phyloP scores from a whole-genome alignment of 2,797 vertebrate genomes.

The Semotilus atromaculatus region DNA sequence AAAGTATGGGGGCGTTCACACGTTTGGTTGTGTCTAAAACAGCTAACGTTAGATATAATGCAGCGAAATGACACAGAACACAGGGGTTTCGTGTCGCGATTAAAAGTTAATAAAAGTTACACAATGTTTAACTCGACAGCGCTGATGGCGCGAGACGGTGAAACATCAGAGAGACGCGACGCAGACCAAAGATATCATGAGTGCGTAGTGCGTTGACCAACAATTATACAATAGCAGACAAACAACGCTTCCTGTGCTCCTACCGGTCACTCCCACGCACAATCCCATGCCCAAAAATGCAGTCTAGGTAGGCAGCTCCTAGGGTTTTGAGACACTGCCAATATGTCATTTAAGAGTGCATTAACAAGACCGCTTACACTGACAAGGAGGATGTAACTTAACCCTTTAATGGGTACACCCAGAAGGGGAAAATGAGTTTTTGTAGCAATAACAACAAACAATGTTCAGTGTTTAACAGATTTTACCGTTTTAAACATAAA shows the following conservation, averaged over 20 bases:
- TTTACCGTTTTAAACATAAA: background rate
- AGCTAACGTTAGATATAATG: background rate
- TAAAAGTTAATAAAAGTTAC: conserved; percentile 19
- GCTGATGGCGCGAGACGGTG: background rate
- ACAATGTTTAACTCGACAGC: background rate
- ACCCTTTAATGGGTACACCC: conserved; percentile 10
- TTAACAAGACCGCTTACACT: conserved; percentile 17
- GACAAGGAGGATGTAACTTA: conserved; percentile 24
- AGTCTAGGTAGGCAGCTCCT: background rate
- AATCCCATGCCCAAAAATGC: background rate
- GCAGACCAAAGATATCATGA: background rate
- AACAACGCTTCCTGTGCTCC: conserved; percentile 3
- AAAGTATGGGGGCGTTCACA: conserved; percentile 26
- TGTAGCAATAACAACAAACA: background rate
- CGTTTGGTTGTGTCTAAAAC: background rate
- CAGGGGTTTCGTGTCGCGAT: background rate
- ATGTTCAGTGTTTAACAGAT: background rate
- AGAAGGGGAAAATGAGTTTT: background rate
- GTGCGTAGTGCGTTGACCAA: conserved; percentile 1
- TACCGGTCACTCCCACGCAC: conserved; percentile 44
- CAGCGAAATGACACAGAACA: background rate
- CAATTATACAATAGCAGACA: background rate
- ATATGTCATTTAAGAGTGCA: conserved; percentile 17
- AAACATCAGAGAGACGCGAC: background rate
- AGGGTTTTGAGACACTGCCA: conserved; percentile 20